phyloP scores from a whole-genome alignment of 1,140 invertebrate genomes.

The Amyelois transitella region DNA sequence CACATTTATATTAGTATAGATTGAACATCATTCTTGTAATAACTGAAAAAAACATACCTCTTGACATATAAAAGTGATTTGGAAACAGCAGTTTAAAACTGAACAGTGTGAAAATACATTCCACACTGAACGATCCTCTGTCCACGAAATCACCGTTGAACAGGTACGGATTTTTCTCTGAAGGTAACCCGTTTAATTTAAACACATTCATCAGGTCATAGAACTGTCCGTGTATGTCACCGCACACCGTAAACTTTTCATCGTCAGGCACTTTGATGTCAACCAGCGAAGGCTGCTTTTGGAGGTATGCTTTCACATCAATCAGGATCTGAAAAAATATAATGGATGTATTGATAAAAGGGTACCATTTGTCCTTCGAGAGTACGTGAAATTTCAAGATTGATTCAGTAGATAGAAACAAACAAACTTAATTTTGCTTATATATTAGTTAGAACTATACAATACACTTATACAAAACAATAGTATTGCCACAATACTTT shows the following conservation, averaged over 20 bases:
- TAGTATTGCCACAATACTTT: no score
- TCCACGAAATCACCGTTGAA: conserved; percentile 99
- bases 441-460: no score
- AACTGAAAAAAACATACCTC: conserved; percentile 83
- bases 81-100: conserved; percentile 98
- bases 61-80: conserved; percentile 97
- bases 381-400: no score
- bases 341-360: no score
- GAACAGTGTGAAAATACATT: conserved; percentile 98
- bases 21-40: no score
- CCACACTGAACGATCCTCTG: conserved; percentile 98
- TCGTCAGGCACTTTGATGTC: conserved; percentile 91
- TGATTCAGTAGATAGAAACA: no score
- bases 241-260: conserved; percentile 98
- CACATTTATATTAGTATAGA: no score
- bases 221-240: conserved; percentile 99
- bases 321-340: conserved; percentile 86
- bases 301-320: conserved; percentile 91
- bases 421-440: no score
- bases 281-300: conserved; percentile 89
- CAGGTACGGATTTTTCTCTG: conserved; percentile 95
- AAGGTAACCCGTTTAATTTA: conserved; percentile 96
- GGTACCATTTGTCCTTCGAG: no score
- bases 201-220: conserved; percentile 99
- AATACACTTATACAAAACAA: no score